These are phyloP conservation scores for Ophthalmolycus amberensis DNA, from an alignment of 2,113 vertebrate species.

Conservation along the genomic window DNA sequence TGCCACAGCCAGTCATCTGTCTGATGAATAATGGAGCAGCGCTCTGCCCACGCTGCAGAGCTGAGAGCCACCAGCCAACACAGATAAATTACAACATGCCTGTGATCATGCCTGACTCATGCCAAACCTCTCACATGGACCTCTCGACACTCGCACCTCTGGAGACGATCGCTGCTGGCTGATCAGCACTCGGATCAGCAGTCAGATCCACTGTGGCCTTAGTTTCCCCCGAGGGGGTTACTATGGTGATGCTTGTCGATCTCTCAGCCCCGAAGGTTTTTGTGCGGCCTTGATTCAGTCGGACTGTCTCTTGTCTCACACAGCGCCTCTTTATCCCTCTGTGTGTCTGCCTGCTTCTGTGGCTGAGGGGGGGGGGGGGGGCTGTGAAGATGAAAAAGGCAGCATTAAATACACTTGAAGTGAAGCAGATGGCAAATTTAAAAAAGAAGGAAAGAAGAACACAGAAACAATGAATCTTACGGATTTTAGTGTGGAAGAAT, in stretches of 20 bases:
- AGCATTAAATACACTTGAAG: neutral
- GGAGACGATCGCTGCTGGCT: constrained; percentile 1
- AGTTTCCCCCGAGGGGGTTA: constrained; percentile 56
- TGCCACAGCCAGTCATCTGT: constrained; percentile 51
- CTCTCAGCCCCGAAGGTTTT: constrained; percentile 49
- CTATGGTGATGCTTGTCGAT: constrained; percentile 63
- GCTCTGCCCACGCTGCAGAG: constrained; percentile 52
- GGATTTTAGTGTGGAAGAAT: constrained; percentile 8
- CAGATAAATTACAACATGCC: constrained; percentile 67
- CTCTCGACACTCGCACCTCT: constrained; percentile 45
- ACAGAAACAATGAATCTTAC: neutral
- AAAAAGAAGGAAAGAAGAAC: neutral
- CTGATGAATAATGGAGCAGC: constrained; percentile 75
- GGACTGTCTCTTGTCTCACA: constrained; percentile 51
- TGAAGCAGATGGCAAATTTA: constrained; percentile 2
- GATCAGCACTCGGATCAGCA: constrained; percentile 49
- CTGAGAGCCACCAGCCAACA: constrained; percentile 57
- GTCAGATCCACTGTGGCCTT: constrained; percentile 43
- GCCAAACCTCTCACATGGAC: constrained; percentile 26
- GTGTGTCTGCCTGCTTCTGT: constrained; percentile 11
- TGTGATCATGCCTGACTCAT: constrained; percentile 59
- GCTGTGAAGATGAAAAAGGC: neutral
- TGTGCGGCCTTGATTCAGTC: constrained; percentile 60
- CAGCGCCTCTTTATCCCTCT: constrained; percentile 56
- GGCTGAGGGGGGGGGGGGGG: neutral